Conservation (phyloP, 2,113 vertebrate species). For the Gobius niger region DNA sequence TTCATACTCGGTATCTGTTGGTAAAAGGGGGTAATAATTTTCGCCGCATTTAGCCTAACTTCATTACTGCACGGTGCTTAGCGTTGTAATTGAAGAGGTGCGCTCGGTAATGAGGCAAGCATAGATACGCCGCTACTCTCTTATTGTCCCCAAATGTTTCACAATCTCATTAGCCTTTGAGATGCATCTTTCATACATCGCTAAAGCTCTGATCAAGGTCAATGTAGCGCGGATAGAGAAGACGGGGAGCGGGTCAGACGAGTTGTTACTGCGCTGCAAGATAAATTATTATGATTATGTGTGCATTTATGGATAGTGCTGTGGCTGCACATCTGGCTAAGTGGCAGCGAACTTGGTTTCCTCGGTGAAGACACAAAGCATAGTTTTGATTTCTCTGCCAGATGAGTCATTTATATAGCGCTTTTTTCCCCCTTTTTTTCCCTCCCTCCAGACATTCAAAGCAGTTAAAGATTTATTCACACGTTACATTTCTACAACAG, state of each 20-base stretch:
- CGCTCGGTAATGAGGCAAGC: constrained; percentile 39
- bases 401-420: no score
- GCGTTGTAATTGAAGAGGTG: constrained; percentile 47
- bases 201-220: constrained; percentile 40
- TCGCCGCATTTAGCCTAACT: constrained; percentile 32
- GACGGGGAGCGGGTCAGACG: constrained; percentile 7
- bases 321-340: background rate
- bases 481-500: no score
- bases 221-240: constrained; percentile 16
- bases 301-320: background rate
- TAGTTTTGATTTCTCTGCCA: background rate
- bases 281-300: constrained; percentile 5
- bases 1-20: constrained; percentile 35
- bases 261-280: constrained; percentile 7
- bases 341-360: background rate
- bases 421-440: no score
- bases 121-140: constrained; percentile 29
- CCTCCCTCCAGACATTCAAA: no score
- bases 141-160: constrained; percentile 38
- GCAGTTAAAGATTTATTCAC: no score
- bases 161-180: constrained; percentile 50
- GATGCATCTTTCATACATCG: constrained; percentile 35
- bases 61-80: constrained; percentile 39
- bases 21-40: constrained; percentile 33
- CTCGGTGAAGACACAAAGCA: background rate